These are phyloP conservation scores for Leptosomus discolor DNA, from an alignment of 2,113 vertebrate genomes.

Conservation along the genomic window DNA sequence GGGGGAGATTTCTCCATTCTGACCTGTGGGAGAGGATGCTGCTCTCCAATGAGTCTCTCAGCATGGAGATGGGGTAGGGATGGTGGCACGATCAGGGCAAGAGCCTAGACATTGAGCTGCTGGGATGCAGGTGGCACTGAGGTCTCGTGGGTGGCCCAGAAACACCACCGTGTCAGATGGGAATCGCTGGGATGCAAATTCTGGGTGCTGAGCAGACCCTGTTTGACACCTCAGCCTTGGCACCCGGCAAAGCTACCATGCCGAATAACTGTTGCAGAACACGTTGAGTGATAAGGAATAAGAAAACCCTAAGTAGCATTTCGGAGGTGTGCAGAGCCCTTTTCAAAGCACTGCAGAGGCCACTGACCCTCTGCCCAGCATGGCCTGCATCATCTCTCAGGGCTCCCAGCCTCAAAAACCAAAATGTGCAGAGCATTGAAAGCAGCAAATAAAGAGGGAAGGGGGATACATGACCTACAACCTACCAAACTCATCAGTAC, in stretches of 20 bases:
- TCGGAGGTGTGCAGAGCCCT: neutral
- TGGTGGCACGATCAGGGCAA: neutral
- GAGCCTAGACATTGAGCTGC: neutral
- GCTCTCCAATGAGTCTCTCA: accelerated
- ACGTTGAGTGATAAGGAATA: too few relatives aligned
- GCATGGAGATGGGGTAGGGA: too few relatives aligned
- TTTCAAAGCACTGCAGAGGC: neutral
- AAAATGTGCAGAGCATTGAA: neutral
- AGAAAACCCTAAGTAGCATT: neutral
- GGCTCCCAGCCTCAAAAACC: neutral
- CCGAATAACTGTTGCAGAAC: neutral
- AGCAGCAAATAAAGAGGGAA: neutral
- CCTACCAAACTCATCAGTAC: neutral
- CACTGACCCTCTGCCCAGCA: neutral
- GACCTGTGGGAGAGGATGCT: neutral
- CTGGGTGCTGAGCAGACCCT: neutral
- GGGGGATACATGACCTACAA: neutral
- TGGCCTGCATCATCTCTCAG: neutral
- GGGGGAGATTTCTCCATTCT: neutral
- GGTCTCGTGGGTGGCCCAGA: neutral
- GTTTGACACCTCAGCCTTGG: neutral
- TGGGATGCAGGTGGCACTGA: neutral
- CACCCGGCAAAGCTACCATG: neutral
- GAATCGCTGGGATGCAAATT: neutral
- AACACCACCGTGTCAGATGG: neutral